phyloP scores from a whole-genome alignment of 2,888 invertebrate genomes.

The Mimumesa dahlbomi region DNA sequence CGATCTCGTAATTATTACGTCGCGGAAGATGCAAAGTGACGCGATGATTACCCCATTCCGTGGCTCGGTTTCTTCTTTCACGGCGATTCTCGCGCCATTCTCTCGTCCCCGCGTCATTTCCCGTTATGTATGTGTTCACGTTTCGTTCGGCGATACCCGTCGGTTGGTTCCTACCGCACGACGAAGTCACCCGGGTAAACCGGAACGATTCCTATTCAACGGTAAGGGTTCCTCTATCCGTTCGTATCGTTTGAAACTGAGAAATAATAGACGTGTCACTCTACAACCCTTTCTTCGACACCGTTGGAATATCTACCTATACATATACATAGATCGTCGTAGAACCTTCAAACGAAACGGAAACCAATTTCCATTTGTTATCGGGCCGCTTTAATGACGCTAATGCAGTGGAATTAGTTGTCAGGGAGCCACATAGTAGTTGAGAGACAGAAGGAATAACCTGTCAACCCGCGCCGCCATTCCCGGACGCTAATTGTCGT shows the following conservation, averaged over 20 bases:
- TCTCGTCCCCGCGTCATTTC: slow-evolving; percentile 8
- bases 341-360: too few species aligned
- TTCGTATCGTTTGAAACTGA: too few species aligned
- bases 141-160: slow-evolving; percentile 22
- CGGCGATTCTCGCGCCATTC: slow-evolving; percentile 2
- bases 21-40: slow-evolving; percentile 70
- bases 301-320: too few species aligned
- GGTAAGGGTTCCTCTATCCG: too few species aligned
- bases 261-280: too few species aligned
- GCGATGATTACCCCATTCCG: slow-evolving; percentile 73
- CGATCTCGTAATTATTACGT: slow-evolving; percentile 75
- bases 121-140: slow-evolving; percentile 33
- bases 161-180: too few species aligned
- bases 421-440: background rate
- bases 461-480: slow-evolving; percentile 12
- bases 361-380: too few species aligned
- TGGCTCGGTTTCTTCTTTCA: slow-evolving; percentile 23
- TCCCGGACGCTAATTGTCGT: slow-evolving; percentile 46
- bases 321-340: too few species aligned
- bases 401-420: background rate
- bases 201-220: too few species aligned
- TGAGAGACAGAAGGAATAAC: background rate
- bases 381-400: background rate
- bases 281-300: too few species aligned
- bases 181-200: too few species aligned